phyloP scores from a whole-genome alignment of 2,888 invertebrate genomes.

The Stenodema calcarata region DNA sequence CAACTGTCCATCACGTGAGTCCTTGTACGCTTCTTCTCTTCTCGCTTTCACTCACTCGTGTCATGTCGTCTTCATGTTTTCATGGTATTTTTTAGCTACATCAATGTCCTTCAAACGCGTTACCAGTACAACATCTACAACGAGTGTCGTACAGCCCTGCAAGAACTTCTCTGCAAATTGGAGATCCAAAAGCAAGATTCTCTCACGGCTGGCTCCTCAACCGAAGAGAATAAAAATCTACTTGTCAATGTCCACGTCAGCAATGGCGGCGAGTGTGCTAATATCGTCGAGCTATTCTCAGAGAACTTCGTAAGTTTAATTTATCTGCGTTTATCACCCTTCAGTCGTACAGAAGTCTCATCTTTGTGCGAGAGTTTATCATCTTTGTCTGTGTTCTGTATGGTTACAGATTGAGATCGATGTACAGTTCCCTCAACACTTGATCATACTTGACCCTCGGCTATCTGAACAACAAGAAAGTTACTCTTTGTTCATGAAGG shows the following conservation, averaged over 20 bases:
- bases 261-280: slow-evolving; percentile 53
- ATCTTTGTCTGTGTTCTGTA: not conserved
- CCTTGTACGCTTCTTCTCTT: not conserved
- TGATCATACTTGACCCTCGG: slow-evolving; percentile 66
- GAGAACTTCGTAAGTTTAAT: slow-evolving; percentile 38
- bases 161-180: not conserved
- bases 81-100: slow-evolving; percentile 60
- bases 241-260: slow-evolving; percentile 29
- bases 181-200: not conserved
- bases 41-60: not conserved
- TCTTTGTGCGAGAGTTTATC: slow-evolving; percentile 31
- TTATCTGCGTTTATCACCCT: no score
- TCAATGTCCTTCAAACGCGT: slow-evolving; percentile 63
- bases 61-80: slow-evolving; percentile 39
- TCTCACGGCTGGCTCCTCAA: not conserved
- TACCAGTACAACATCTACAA: slow-evolving; percentile 64
- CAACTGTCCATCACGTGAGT: slow-evolving; percentile 61
- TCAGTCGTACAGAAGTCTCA: no score
- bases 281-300: slow-evolving; percentile 51
- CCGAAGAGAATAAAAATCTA: not conserved
- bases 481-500: slow-evolving; percentile 61
- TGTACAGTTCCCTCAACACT: slow-evolving; percentile 66
- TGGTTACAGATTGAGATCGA: slow-evolving; percentile 61
- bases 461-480: slow-evolving; percentile 64
- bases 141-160: slow-evolving; percentile 27